These are phyloP conservation scores for Scaptomyza reducta DNA, from an alignment of 2,888 invertebrate species.

Conservation along the genomic window DNA sequence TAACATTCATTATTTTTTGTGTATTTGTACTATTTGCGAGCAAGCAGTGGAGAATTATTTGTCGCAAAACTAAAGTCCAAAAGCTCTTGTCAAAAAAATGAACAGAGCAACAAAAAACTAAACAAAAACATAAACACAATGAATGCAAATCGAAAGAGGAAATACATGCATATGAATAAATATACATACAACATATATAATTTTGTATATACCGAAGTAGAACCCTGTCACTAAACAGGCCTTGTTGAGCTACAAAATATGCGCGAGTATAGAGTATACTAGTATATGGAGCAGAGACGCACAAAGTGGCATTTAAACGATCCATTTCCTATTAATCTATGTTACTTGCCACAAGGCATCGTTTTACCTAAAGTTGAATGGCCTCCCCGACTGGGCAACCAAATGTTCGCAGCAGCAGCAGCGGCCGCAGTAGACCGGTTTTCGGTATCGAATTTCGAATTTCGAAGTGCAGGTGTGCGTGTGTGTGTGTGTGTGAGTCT, in stretches of 20 bases:
- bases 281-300: background rate
- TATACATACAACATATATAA: too few relatives aligned
- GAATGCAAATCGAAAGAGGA: constrained; percentile 7
- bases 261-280: background rate
- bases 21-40: background rate
- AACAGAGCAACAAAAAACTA: background rate
- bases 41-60: background rate
- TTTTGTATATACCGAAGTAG: background rate
- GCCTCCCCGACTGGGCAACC: constrained; percentile 17
- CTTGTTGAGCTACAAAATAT: constrained; percentile 44
- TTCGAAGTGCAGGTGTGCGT: background rate
- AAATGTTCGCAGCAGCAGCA: background rate
- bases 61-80: background rate
- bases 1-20: too few relatives aligned
- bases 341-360: constrained; percentile 13
- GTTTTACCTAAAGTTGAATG: constrained; percentile 38
- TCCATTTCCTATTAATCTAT: constrained; percentile 4
- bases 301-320: constrained; percentile 19
- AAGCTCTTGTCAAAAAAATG: background rate
- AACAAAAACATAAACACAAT: constrained; percentile 7
- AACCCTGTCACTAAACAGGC: constrained; percentile 18
- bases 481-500: background rate
- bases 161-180: background rate
- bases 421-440: constrained; percentile 9
- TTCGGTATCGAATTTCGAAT: constrained; percentile 13